Base-by-base conservation (phyloP, 2,888 invertebrate species). In the Philhelius pedissequus region DNA sequence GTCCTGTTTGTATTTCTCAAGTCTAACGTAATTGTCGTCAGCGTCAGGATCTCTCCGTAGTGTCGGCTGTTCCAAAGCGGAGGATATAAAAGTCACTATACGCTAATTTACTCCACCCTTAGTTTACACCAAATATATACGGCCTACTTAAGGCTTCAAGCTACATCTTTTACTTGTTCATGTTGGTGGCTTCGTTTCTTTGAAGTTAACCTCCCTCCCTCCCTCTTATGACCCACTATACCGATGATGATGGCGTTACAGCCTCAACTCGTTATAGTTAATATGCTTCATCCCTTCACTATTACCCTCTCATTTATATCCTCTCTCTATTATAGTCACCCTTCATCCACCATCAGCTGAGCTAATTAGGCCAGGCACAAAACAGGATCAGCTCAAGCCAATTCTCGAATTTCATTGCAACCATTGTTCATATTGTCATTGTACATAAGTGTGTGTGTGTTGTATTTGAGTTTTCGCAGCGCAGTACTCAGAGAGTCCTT, bases 361-460 rank as follows among this genome's bases (percentile, higher is more conserved):
- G 75, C 80, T 84, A 84, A 84, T 84, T 84, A 84, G 70, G 80
- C 71, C 80, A 68, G 80, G 75, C 80, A 68, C 75, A 80, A 75
- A 80, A 68, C 84, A 79, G 80, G 84, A 84, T 84, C 80, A 80
- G 84, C 80, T 30, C 62, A 38, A 69, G 56, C 64, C 74, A 84
- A 75, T 75, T 35, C 79, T 32, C 45, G 75, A 71, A 79, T 80
- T 80, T 56, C 78, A 74, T 78, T 83, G 78, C 74, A 78, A 48
- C 64, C 64, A 64, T 64, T 64, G 64, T 64, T 64, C 48, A 64
- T 20, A 54, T 69, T 73, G 18, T 22, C 15, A 15, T 9, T 27
- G n/a, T 32, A 25, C 3, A 5, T 8, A 15, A 11, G 1, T 45
- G 20, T 25, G 20, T 38, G 7, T 71, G 25, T 60, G 11, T 66